phyloP scores from a whole-genome alignment of 2,113 vertebrate species.

The Phaethon lepturus region DNA sequence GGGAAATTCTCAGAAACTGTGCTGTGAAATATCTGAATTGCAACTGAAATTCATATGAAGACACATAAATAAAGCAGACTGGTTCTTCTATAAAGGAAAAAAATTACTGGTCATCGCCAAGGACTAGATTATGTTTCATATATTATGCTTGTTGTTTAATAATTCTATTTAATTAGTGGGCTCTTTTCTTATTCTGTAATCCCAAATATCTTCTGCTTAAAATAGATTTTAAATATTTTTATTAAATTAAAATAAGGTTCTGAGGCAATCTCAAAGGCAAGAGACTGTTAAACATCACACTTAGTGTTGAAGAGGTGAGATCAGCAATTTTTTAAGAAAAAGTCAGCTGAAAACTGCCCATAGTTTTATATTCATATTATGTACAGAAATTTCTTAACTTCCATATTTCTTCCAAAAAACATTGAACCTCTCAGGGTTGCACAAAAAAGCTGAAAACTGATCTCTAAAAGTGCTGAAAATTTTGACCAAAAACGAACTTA shows the following conservation, averaged over 20 bases:
- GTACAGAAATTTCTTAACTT: not conserved
- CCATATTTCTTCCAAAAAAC: not conserved
- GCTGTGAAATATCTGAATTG: not conserved
- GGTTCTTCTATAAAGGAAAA: not conserved
- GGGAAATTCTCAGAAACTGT: not conserved
- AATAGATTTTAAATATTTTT: not conserved
- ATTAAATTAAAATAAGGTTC: not conserved
- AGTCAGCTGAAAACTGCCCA: not conserved
- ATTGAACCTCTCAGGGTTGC: not conserved
- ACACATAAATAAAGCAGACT: not conserved
- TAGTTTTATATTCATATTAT: not conserved
- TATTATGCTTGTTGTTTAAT: not conserved
- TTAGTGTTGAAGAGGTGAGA: not conserved
- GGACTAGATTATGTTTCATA: not conserved
- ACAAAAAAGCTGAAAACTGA: not conserved
- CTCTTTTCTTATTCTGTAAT: not conserved
- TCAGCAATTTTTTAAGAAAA: not conserved
- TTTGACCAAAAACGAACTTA: not conserved
- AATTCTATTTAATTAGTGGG: not conserved
- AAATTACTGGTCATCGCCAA: not conserved
- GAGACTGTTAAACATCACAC: not conserved
- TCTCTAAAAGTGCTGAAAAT: not conserved
- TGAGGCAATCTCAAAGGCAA: not conserved
- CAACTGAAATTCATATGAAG: not conserved
- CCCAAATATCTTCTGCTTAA: not conserved